Evolutionary conservation across 1,140 invertebrate species (phyloP), one percentile per base, ranked within the genome.

Genomic region (Drosophila sucinea): DNA sequence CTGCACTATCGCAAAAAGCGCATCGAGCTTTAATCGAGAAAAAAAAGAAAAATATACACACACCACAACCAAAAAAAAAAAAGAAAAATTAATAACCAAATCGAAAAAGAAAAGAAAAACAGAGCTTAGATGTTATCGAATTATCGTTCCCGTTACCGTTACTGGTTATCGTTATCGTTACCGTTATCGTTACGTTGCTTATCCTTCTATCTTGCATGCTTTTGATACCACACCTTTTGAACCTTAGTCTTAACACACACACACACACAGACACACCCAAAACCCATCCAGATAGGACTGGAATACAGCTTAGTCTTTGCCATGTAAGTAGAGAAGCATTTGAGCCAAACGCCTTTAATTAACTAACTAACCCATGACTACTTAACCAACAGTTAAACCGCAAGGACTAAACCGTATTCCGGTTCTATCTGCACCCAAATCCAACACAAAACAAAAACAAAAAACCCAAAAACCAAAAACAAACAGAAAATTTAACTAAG

Each of bases 241-340:
- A 38, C 35, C 35, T 38, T 38, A 38, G 35, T 41, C n/a, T 33
- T 47, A 41, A 44, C 38, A 25, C 32, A 55, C 27, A 54, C 11
- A 61, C 38, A 55, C 65, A 27, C 35, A 67, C 47, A 29, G 56
- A 54, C 64, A 58, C 32, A 62, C 47, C 66, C 62, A 56, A 25
- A 62, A 62, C 23, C 56, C 27, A 61, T 8, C 57, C 70, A 44
- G 44, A 44, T 76, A 70, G 77, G 70, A 85, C 75, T 76, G 73
- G 84, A 89, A 91, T 91, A 91, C 90, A 90, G 90, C 81, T 91
- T 90, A 91, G 87, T 91, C 90, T 90, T 90, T 91, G 90, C 86
- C 87, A 91, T 81, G 90, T 91, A 90, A 91, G 90, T 91, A 91
- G 70, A 64, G 77, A 69, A 73, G 54, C 47, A 27, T 41, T 40